Evolutionary conservation across 2,113 vertebrate species (phyloP).

Genomic region (Hemiprocne comata): DNA sequence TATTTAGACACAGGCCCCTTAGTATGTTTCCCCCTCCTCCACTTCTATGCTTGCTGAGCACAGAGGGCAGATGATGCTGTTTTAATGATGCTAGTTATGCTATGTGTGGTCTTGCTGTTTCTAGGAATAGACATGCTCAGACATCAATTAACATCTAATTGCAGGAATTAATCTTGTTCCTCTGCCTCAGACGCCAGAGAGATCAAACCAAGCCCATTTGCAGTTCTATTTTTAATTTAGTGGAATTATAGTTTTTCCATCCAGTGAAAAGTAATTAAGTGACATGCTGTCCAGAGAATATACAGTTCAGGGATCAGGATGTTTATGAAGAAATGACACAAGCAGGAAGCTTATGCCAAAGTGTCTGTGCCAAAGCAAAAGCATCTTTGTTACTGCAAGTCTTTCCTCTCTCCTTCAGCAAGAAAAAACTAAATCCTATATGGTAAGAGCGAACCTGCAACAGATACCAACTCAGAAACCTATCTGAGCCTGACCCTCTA

Average conservation of each 20-base stretch:
- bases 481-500: background rate
- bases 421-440: background rate
- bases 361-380: background rate
- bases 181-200: slow-evolving; percentile 50
- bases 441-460: background rate
- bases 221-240: slow-evolving; percentile 66
- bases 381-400: slow-evolving; percentile 4
- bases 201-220: slow-evolving; percentile 61
- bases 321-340: slow-evolving; percentile 10
- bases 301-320: slow-evolving; percentile 1
- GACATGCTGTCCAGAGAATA: slow-evolving; percentile 38
- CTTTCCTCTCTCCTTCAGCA: background rate
- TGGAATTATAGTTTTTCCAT: slow-evolving; percentile 44
- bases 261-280: slow-evolving; percentile 58
- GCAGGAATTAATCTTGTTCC: slow-evolving; percentile 70
- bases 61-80: slow-evolving; percentile 35
- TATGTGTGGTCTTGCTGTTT: slow-evolving; percentile 46
- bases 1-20: background rate
- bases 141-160: slow-evolving; percentile 75
- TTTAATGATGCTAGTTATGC: slow-evolving; percentile 64
- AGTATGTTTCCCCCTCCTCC: background rate
- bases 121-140: slow-evolving; percentile 69
- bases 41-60: background rate
- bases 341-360: background rate
- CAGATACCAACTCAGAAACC: background rate